Evolutionary conservation across 2,113 vertebrate genomes (phyloP).

Genomic region (Phrynosoma platyrhinos): DNA sequence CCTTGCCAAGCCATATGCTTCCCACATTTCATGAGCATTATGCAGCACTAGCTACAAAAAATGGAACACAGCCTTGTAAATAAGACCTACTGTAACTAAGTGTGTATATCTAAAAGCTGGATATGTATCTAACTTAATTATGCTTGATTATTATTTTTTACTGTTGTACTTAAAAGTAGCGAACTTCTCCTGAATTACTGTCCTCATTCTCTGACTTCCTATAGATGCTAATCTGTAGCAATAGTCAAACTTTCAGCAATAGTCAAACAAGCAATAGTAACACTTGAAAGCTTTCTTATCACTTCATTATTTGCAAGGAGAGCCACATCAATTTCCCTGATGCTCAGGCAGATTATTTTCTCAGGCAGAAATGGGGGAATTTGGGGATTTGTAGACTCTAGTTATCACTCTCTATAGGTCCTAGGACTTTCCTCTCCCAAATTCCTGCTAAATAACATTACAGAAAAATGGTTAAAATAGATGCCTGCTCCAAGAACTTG

Average conservation of each 20-base stretch:
- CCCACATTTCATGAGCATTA: background rate
- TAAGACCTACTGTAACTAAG: too few relatives aligned
- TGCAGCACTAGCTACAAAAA: background rate
- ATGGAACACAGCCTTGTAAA: background rate
- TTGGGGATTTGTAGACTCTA: too few relatives aligned
- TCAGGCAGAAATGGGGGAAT: too few relatives aligned
- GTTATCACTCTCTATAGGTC: background rate
- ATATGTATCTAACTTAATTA: too few relatives aligned
- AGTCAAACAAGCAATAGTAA: background rate
- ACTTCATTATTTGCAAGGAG: background rate
- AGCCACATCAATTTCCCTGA: background rate
- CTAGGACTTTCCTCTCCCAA: background rate
- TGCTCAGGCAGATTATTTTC: too few relatives aligned
- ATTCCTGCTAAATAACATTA: background rate
- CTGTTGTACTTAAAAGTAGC: background rate
- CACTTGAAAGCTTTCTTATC: background rate
- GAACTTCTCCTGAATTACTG: background rate
- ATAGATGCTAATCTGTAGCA: background rate
- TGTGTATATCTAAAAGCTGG: too few relatives aligned
- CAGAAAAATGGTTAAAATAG: background rate
- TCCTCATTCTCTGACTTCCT: background rate
- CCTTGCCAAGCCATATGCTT: background rate
- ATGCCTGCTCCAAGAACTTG: background rate
- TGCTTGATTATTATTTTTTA: too few relatives aligned
- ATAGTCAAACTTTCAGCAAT: background rate